Evolutionary conservation across 2,113 vertebrate genomes (phyloP).

Genomic region (Menura novaehollandiae): DNA sequence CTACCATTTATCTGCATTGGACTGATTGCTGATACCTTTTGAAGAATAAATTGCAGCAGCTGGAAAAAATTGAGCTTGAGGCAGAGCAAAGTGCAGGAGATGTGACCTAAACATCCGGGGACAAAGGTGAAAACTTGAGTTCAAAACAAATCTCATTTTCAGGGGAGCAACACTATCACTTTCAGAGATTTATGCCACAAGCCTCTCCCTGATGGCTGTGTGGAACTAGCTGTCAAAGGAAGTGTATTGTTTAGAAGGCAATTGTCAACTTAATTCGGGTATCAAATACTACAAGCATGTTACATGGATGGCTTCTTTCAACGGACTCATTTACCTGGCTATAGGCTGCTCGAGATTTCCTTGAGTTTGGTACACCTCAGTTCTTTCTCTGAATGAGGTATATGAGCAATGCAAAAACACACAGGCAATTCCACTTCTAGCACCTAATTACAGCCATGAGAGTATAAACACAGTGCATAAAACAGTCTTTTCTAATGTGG

Average conservation of each 20-base stretch:
- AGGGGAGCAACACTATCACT: neutral
- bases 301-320: neutral
- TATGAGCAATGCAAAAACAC: neutral
- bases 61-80: neutral
- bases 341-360: neutral
- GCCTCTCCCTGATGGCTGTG: neutral
- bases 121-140: neutral
- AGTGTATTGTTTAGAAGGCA: neutral
- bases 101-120: rapidly evolving
- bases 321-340: neutral
- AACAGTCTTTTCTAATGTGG: rapidly evolving
- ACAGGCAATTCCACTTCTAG: neutral
- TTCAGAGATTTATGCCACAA: neutral
- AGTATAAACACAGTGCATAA: neutral
- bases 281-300: neutral
- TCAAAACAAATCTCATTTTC: neutral
- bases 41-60: neutral
- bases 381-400: neutral
- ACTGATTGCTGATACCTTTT: neutral
- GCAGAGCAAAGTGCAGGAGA: neutral
- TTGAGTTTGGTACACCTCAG: neutral
- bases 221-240: neutral
- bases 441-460: neutral
- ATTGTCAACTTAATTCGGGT: neutral
- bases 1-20: neutral